Conservation (phyloP, 2,113 vertebrate genomes). For the Dicerorhinus sumatrensis region DNA sequence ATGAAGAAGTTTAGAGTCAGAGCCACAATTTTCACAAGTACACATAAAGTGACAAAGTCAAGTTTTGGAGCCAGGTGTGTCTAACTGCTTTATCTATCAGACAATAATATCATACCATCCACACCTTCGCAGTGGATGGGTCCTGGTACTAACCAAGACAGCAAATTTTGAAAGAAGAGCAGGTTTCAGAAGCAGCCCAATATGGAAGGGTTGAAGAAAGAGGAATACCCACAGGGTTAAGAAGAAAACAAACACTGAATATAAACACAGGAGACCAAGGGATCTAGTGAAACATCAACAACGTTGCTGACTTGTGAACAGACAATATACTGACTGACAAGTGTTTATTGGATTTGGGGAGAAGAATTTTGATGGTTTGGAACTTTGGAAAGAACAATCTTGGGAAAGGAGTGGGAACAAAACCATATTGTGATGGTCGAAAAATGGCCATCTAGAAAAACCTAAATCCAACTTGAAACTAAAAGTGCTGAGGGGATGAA, state of each 20-base stretch:
- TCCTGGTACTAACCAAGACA: not conserved
- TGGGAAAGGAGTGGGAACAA: not conserved
- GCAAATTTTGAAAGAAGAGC: not conserved
- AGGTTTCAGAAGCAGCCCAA: not conserved
- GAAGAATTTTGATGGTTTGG: not conserved
- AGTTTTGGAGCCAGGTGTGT: not conserved
- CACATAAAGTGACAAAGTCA: not conserved
- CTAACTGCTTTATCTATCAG: not conserved
- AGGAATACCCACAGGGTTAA: not conserved
- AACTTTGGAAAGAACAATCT: not conserved
- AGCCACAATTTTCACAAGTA: not conserved
- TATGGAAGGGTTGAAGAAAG: not conserved
- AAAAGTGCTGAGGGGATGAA: not conserved
- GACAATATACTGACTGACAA: slow-evolving; percentile 19
- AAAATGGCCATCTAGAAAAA: slow-evolving; percentile 19
- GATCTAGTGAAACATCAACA: not conserved
- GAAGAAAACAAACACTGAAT: not conserved
- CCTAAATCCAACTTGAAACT: not conserved
- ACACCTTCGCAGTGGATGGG: not conserved
- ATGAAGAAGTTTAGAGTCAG: not conserved
- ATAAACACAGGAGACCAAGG: not conserved
- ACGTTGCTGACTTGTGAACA: not conserved
- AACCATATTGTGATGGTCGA: not conserved
- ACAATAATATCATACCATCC: not conserved
- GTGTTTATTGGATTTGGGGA: slow-evolving; percentile 38